These are phyloP conservation scores for Conger conger DNA, from an alignment of 2,113 vertebrate species.

Conservation along the genomic window DNA sequence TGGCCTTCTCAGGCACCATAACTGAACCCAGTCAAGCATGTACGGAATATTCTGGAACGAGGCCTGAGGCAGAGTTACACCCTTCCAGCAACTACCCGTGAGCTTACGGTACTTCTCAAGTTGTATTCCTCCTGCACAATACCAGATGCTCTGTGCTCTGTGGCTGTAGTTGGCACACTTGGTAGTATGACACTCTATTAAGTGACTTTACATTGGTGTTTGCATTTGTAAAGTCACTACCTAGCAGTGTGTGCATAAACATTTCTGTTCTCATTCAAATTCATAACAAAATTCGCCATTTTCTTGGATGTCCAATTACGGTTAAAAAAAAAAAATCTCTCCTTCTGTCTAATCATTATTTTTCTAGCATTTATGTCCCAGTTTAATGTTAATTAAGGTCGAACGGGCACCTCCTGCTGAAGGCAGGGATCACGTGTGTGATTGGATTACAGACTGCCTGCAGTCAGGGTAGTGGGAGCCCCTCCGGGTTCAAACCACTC, in stretches of 20 bases:
- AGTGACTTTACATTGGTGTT: too few relatives aligned
- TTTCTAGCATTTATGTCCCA: slow-evolving; percentile 60
- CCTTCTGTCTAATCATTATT: slow-evolving; percentile 21
- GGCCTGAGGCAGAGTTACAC: too few relatives aligned
- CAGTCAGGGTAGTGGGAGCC: slow-evolving; percentile 53
- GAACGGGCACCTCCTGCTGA: slow-evolving; percentile 66
- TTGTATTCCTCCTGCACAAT: too few relatives aligned
- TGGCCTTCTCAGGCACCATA: too few relatives aligned
- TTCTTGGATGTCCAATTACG: neutral
- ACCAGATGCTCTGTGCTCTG: too few relatives aligned
- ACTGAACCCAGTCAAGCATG: too few relatives aligned
- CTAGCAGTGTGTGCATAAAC: neutral
- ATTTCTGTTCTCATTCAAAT: neutral
- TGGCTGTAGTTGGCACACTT: too few relatives aligned
- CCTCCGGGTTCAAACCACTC: slow-evolving; percentile 43
- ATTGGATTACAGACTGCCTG: slow-evolving; percentile 69
- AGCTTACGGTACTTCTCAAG: too few relatives aligned
- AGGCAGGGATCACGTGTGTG: slow-evolving; percentile 69
- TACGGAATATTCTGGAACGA: too few relatives aligned
- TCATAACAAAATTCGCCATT: neutral
- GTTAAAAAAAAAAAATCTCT: neutral
- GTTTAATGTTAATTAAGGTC: slow-evolving; percentile 70
- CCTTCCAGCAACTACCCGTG: too few relatives aligned
- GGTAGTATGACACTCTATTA: too few relatives aligned
- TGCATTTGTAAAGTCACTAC: neutral